A percentile compares a stretch with the other conserved stretches of the same genome.
These are phyloP conservation scores for Columbina picui DNA, from an alignment of 2,113 vertebrate genomes.

Conservation along the genomic window DNA sequence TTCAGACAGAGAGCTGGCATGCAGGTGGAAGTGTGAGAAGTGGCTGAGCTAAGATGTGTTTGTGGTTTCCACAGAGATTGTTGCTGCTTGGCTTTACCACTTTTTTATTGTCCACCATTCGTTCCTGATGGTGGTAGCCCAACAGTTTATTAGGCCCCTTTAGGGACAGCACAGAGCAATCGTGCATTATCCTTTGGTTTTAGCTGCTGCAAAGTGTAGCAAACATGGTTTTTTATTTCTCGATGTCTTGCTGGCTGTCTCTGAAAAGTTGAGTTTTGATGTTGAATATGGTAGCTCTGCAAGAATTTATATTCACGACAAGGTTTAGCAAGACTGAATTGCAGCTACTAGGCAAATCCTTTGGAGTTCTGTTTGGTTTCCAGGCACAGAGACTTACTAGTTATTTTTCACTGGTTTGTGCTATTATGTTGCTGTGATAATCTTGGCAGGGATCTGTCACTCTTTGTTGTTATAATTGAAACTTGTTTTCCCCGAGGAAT, in stretches of 20 bases:
- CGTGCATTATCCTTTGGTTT: background rate
- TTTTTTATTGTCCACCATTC: fast-evolving
- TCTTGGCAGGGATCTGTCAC: conserved; percentile 72
- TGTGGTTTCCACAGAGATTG: background rate
- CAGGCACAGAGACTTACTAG: conserved; percentile 4
- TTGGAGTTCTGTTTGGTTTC: conserved; percentile 14
- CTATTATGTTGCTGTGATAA: conserved; percentile 66
- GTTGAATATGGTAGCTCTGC: background rate
- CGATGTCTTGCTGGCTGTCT: background rate
- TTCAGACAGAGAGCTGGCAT: background rate
- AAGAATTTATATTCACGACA: background rate
- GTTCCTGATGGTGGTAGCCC: background rate
- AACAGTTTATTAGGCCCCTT: background rate
- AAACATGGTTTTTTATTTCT: background rate
- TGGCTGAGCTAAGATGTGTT: background rate
- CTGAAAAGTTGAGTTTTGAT: background rate
- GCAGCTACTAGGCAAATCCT: background rate
- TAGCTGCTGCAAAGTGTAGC: background rate
- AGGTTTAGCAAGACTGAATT: conserved; percentile 1
- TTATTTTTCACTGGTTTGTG: conserved; percentile 65
- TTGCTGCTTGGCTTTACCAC: background rate
- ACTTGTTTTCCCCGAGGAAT: conserved; percentile 71
- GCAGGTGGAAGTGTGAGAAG: background rate
- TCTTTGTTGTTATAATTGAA: conserved; percentile 70
- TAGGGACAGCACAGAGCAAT: background rate